Percentiles rank a stretch among this genome's conserved stretches.
phyloP scores from a whole-genome alignment of 2,888 invertebrate species.

The Nymphalis urticae region DNA sequence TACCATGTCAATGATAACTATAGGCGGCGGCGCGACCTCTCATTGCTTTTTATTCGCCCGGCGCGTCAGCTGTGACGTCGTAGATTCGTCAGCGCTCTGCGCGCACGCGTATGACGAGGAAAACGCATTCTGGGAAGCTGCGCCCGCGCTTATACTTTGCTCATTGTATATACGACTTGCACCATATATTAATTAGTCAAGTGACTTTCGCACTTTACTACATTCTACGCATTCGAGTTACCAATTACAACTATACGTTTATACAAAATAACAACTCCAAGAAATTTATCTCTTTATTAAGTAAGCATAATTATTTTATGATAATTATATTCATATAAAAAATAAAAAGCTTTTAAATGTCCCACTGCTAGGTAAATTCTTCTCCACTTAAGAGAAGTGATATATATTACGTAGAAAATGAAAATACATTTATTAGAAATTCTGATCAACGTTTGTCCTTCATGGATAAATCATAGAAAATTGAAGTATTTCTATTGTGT shows the following conservation, averaged over 20 bases:
- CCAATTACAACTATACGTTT: not conserved
- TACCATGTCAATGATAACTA: slow-evolving; percentile 48
- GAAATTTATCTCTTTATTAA: not conserved
- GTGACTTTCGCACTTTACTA: not conserved
- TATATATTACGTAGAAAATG: too few species aligned
- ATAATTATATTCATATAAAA: too few species aligned
- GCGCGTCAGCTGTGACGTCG: slow-evolving; percentile 71
- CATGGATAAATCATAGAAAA: too few species aligned
- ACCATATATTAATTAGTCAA: slow-evolving; percentile 13
- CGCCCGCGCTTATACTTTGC: slow-evolving; percentile 34
- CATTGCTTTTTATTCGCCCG: slow-evolving; percentile 61
- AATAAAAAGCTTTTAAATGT: too few species aligned
- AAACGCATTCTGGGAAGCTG: slow-evolving; percentile 77
- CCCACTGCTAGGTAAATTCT: too few species aligned
- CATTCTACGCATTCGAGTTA: not conserved
- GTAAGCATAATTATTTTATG: not conserved
- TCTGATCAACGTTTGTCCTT: too few species aligned
- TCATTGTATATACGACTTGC: not conserved
- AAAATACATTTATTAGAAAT: too few species aligned
- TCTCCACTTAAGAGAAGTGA: too few species aligned
- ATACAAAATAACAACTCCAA: not conserved
- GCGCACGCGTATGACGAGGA: slow-evolving; percentile 59
- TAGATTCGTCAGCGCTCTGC: slow-evolving; percentile 57
- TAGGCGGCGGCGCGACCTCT: slow-evolving; percentile 59
- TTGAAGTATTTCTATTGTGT: too few species aligned